Conservation (phyloP, 1,140 invertebrate genomes). For the Drosophila truncata region DNA sequence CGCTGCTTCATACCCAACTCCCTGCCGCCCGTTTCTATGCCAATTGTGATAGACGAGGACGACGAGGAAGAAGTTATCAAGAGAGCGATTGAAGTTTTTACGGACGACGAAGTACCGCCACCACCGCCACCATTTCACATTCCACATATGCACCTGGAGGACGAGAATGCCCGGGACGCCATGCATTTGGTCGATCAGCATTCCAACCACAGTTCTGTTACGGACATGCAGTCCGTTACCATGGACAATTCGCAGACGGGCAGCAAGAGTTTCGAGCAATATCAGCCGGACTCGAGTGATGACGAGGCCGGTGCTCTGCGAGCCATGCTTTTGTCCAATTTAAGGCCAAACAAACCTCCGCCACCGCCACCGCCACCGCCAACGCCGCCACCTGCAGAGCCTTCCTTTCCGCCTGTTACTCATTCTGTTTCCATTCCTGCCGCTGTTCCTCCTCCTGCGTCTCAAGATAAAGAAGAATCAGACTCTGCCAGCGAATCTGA, state of each 20-base stretch:
- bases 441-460: not conserved
- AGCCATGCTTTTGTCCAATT: constrained; percentile 71
- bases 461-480: not conserved
- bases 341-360: constrained; percentile 19
- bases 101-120: constrained; percentile 58
- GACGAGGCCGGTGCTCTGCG: constrained; percentile 76
- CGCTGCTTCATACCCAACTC: constrained; percentile 53
- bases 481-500: constrained; percentile 38
- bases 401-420: not conserved
- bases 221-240: constrained; percentile 67
- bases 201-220: constrained; percentile 47
- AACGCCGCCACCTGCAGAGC: not conserved
- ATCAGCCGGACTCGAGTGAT: constrained; percentile 50
- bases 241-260: constrained; percentile 68
- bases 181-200: constrained; percentile 55
- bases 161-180: constrained; percentile 69
- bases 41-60: constrained; percentile 70
- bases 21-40: constrained; percentile 60
- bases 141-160: constrained; percentile 60
- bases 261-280: constrained; percentile 20
- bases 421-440: no score
- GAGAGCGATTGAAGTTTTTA: not conserved
- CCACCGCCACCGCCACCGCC: constrained; percentile 20
- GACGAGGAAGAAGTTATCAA: constrained; percentile 34
- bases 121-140: constrained; percentile 71